Evolutionary conservation across 1,140 invertebrate genomes (phyloP), one percentile per base, ranked within the genome.

Genomic region (Akabosia matsudoensis): DNA sequence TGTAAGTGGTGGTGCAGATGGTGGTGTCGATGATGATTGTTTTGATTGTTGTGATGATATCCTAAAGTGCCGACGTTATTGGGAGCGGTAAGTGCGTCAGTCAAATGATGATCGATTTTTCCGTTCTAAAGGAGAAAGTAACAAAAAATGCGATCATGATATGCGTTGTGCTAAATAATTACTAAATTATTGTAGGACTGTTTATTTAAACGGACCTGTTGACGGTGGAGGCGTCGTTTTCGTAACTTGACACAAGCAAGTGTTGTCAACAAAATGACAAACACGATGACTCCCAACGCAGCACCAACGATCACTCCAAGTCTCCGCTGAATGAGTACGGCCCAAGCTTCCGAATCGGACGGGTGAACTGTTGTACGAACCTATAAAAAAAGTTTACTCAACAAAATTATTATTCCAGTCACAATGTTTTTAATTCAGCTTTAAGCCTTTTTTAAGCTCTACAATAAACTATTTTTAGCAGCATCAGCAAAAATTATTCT

Each of bases 281-380:
- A 81, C 30, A 81, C 78, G 34, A 81, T 51, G 1, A 78, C 74
- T 14, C 80, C 80, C 1, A 81, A 77, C 16, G 73, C 75, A 70
- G 80, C 80, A 14, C 80, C 80, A 10, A 81, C 80, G 18, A 81
- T 52, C 16, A 81, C 80, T n/a, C 80, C 80, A 31, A 81, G 73
- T 56, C 80, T 54, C 28, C 80, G 67, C 67, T 81, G 80, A 31
- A 67, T 31, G 4, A 81, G 73, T 24, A 81, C 33, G 18, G 80
- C 78, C 51, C 54, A 56, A 56, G 72, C 24, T 30, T 73, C 74
- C 22, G 70, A 34, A 13, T 75, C 76, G n/a, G 70, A 45, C 24
- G 34, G n/a, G 24, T 73, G 75, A 52, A 76, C 74, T 28, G 51
- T 56, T 16, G 77, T 78, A 7, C 77, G 77, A 31, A 78, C 74